Percentiles rank a stretch among this genome's conserved stretches.
phyloP scores from a whole-genome alignment of 2,113 vertebrate genomes.

The Montifringilla adamsi region DNA sequence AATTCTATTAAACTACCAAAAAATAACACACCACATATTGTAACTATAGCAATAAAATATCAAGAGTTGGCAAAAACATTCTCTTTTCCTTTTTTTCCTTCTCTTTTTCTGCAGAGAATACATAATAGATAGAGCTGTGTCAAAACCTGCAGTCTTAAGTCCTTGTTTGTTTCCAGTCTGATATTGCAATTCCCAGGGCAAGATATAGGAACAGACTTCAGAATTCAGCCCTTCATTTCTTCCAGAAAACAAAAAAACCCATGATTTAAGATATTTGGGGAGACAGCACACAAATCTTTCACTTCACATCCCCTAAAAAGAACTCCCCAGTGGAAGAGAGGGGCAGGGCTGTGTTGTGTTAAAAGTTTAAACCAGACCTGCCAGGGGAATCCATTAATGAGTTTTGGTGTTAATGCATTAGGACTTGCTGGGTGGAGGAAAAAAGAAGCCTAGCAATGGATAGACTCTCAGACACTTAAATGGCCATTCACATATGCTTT shows the following conservation, averaged over 20 bases:
- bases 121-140: background rate
- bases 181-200: background rate
- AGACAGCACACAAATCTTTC: background rate
- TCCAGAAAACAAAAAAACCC: background rate
- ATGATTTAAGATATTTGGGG: background rate
- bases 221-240: background rate
- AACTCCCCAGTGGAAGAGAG: background rate
- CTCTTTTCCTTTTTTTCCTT: background rate
- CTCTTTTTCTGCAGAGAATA: background rate
- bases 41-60: background rate
- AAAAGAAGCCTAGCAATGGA: background rate
- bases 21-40: background rate
- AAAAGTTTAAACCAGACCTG: accelerated
- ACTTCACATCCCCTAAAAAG: background rate
- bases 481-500: background rate
- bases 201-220: background rate
- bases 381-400: background rate
- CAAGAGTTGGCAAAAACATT: background rate
- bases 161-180: background rate
- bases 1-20: background rate
- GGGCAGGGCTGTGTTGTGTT: background rate
- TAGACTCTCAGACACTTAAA: background rate
- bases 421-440: background rate
- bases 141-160: background rate
- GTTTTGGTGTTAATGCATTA: background rate